Evolutionary conservation across 2,797 vertebrate species (phyloP), one percentile per base, ranked within the genome.

Genomic region (Mormyrops attenuatus): DNA sequence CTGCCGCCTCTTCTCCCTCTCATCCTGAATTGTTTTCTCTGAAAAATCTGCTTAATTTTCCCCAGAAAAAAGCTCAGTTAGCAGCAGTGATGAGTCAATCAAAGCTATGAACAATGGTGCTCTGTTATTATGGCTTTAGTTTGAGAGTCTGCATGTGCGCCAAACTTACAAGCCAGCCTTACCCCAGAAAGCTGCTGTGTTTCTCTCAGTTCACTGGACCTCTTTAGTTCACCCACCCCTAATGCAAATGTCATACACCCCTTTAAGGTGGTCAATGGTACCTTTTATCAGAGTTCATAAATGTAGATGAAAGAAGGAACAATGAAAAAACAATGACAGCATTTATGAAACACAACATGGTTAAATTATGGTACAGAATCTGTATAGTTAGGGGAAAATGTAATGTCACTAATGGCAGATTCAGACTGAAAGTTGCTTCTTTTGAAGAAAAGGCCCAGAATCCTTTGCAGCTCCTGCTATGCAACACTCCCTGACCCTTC

Each of bases 401-500:
- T 47, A 53, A 47, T 89, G 86, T 50, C 5, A 53, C n/a, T 34
- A 8, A 17, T 52, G 87, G 57, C 55, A 47, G 82, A 57, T 13
- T 41, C n/a, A 49, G 44, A 9, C 20, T 63, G 55, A 60, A 66
- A 17, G 86, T 88, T 15, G 55, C 55, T 47, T 63, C 30, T 66
- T 13, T n/a, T n/a, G 26, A 63, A 44, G 30, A 66, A 63, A n/a
- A 88, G 5, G 0, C 41, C 52, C 26, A 57, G 52, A 41, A 9
- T 63, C 7, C 53, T 57, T 57, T 26, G 38, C 88, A 88, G 41
- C 26, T 73, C 20, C 84, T 85, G 47, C 26, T 50, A 38, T 53
- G 84, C 26, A 41, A 4, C 20, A 47, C 84, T 82, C 22, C 4
- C 87, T 88, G 90, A 86, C 82, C 88, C 73, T 49, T 30, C n/a